Percentiles rank a stretch among this genome's conserved stretches.
These are phyloP conservation scores for Struthidea cinerea DNA, from an alignment of 2,113 vertebrate species.

Conservation along the genomic window DNA sequence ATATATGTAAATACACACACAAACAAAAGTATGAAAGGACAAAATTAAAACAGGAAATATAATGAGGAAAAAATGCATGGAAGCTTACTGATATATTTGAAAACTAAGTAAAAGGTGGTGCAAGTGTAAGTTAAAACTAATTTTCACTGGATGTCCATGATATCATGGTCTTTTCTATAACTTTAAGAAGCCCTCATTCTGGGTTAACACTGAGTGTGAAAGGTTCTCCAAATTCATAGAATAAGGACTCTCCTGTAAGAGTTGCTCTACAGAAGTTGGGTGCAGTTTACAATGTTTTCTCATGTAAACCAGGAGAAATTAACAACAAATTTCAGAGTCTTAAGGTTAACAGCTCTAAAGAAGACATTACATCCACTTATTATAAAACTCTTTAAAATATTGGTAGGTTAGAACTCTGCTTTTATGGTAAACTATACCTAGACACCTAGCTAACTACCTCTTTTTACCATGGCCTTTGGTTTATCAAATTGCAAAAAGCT, in stretches of 20 bases:
- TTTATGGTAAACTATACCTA: neutral
- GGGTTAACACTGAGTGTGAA: neutral
- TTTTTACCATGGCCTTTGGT: neutral
- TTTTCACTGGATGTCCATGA: neutral
- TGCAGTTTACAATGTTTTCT: neutral
- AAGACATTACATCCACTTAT: neutral
- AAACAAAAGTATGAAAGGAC: neutral
- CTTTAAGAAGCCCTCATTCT: neutral
- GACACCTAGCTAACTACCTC: neutral
- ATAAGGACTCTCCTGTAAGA: neutral
- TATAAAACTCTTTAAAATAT: neutral
- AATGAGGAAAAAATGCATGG: neutral
- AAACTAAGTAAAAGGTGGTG: neutral
- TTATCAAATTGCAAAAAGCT: neutral
- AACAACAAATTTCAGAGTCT: neutral
- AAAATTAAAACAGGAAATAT: neutral
- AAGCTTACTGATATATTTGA: neutral
- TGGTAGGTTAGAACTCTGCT: neutral
- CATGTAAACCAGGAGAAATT: neutral
- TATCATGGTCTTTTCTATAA: neutral
- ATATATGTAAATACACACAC: neutral
- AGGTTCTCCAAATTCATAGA: neutral
- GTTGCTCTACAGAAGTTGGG: neutral
- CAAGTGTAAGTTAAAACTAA: neutral
- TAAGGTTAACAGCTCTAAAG: neutral